A percentile compares a stretch with the other conserved stretches of the same genome.
phyloP scores from a whole-genome alignment of 1,140 invertebrate genomes.

The Palaemon carinicauda region DNA sequence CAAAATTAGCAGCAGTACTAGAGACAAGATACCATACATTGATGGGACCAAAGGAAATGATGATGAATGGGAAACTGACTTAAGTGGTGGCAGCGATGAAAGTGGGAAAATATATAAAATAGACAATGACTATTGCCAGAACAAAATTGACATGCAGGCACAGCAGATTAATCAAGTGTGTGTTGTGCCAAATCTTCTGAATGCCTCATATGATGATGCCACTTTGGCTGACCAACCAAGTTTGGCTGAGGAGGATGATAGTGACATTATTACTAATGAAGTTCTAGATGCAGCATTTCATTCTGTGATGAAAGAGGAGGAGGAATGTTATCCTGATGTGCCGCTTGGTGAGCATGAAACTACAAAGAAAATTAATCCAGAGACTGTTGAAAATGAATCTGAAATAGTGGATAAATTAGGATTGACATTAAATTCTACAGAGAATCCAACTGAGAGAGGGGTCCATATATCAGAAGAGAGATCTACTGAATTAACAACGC shows the following conservation, averaged over 20 bases:
- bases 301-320: conserved; percentile 22
- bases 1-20: not conserved
- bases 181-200: not conserved
- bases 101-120: not conserved
- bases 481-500: no score
- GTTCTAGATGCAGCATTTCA: conserved; percentile 26
- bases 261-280: conserved; percentile 26
- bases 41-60: not conserved
- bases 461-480: no score
- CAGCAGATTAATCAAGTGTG: not conserved
- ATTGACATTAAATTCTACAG: no score
- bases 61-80: conserved; percentile 47
- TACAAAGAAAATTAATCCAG: no score
- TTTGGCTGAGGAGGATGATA: not conserved
- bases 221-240: not conserved
- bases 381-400: no score
- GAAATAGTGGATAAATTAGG: no score
- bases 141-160: not conserved
- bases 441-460: no score
- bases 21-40: not conserved
- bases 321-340: not conserved
- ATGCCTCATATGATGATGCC: not conserved
- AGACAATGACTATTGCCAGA: not conserved
- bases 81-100: conserved; percentile 20
- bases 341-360: no score